Conservation (phyloP, 2,113 vertebrate species). For the Erythrolamprus reginae region DNA sequence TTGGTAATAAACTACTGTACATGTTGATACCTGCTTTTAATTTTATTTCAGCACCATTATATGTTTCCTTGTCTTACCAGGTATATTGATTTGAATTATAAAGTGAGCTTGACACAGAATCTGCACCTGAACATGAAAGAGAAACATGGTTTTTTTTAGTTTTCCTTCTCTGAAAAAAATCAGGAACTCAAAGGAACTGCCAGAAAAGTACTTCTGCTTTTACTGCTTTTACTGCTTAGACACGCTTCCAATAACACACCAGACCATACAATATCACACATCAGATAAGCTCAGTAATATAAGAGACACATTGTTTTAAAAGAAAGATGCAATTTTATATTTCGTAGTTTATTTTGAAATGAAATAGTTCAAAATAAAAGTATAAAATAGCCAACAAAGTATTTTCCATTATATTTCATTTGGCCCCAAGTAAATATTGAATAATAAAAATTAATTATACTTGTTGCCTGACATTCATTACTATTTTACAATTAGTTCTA, state of each 20-base stretch:
- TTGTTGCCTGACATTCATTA: background rate
- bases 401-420: background rate
- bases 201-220: background rate
- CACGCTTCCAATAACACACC: slow-evolving; percentile 29
- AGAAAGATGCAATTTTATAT: background rate
- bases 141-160: background rate
- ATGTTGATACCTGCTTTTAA: slow-evolving; percentile 70
- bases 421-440: background rate
- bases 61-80: slow-evolving; percentile 51
- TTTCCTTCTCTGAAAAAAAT: slow-evolving; percentile 22
- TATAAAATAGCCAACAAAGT: background rate
- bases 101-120: slow-evolving; percentile 38
- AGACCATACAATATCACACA: slow-evolving; percentile 17
- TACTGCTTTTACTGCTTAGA: slow-evolving; percentile 12
- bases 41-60: slow-evolving; percentile 62
- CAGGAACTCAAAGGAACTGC: slow-evolving; percentile 13
- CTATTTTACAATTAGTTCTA: background rate
- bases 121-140: slow-evolving; percentile 22
- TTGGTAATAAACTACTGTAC: slow-evolving; percentile 60
- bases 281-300: slow-evolving; percentile 3
- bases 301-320: slow-evolving; percentile 11
- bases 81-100: slow-evolving; percentile 55
- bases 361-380: slow-evolving; percentile 5
- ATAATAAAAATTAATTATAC: background rate
- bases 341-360: slow-evolving; percentile 15